Percentiles rank a stretch among this genome's conserved stretches.
Evolutionary conservation across 2,888 invertebrate genomes (phyloP).

Genomic region (Nezara viridula): DNA sequence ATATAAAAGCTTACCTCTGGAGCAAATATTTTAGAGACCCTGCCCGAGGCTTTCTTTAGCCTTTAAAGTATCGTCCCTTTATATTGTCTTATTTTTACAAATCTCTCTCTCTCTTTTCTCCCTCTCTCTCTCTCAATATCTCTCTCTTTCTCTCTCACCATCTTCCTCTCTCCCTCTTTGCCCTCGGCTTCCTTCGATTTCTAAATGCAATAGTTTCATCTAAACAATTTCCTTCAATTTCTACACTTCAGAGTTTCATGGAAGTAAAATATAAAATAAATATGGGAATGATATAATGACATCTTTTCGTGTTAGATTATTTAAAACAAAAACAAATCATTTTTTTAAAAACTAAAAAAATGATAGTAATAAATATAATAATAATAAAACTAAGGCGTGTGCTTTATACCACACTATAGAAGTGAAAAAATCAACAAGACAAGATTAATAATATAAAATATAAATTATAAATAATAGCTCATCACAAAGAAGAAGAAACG

Average conservation of each 20-base stretch:
- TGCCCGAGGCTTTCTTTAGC: background rate
- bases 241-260: background rate
- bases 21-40: background rate
- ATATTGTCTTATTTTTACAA: background rate
- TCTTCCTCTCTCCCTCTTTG: background rate
- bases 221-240: background rate
- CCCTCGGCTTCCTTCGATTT: background rate
- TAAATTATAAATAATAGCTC: too few species aligned
- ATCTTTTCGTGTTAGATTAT: too few species aligned
- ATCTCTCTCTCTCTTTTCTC: background rate
- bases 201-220: background rate
- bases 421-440: too few species aligned
- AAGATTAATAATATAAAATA: too few species aligned
- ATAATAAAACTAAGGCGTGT: too few species aligned
- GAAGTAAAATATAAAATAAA: background rate
- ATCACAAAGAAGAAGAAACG: too few species aligned
- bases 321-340: too few species aligned
- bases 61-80: conserved; percentile 7
- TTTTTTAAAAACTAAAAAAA: too few species aligned
- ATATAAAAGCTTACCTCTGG: conserved; percentile 16
- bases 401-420: too few species aligned
- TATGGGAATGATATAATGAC: too few species aligned
- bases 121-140: too few species aligned
- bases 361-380: too few species aligned
- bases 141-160: background rate